Evolutionary conservation across 1,140 invertebrate genomes (phyloP), one percentile per base, ranked within the genome.

Genomic region (Heterodera schachtii): DNA sequence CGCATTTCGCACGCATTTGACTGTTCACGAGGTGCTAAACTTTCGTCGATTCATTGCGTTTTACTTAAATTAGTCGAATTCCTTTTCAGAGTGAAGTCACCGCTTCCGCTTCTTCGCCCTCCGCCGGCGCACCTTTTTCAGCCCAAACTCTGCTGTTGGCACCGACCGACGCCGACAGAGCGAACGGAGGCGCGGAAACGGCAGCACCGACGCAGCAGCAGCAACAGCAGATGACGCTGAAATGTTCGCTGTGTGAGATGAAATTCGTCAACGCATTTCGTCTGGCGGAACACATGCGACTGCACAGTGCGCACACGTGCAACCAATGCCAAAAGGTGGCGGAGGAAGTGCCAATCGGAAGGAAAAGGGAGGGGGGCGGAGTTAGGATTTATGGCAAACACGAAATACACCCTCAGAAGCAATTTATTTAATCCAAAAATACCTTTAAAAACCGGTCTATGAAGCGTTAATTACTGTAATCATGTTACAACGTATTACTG

Each of bases 161-260:
- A 9, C 21, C 11, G 16, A 13, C 19, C 5, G 13, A 16, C 66
- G 41, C n/a, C 19, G 64, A 44, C 52, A 52, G 13, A 3, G 46
- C 3, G 2, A 57, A 52, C 41, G 44, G 19, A 8, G 44, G 75
- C 19, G 57, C 57, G 57, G 57, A 64, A 64, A 64, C 57, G 5
- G 69, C 19, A 8, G 21, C 44, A 2, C 0, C 2, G 2, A 41
- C 69, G 11, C 60, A 49, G 31, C 60, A 21, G 57, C 74, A 49
- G 11, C 31, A 77, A 46, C 80, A 81, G 31, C 74, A 49, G 21
- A 49, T 44, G 16, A 44, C 41, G 52, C n/a, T 81, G 9, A 82
- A 80, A 66, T 85, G 84, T 70, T 75, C 77, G 52, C 78, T 87
- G 49, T 85, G 86, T 49, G 81, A 83, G 19, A 86, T 87, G 60